Conservation (phyloP, 2,797 vertebrate species). For the Spea hammondii region DNA sequence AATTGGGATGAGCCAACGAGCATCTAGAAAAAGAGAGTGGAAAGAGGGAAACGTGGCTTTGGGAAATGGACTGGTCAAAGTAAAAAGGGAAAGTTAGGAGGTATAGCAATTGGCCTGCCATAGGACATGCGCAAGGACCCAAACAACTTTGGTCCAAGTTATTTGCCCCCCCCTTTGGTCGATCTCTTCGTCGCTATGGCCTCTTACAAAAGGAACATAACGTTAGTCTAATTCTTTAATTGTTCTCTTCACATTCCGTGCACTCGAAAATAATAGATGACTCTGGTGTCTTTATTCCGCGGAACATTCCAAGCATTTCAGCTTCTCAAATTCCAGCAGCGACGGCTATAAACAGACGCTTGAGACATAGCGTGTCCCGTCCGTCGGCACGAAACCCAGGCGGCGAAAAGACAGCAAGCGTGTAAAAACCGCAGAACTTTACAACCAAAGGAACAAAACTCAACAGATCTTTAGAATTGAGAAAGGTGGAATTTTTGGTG, state of each 20-base stretch:
- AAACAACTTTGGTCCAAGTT: too few relatives aligned
- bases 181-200: not conserved
- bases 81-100: too few relatives aligned
- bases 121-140: too few relatives aligned
- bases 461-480: too few relatives aligned
- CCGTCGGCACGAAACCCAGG: not conserved
- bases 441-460: slow-evolving; percentile 11
- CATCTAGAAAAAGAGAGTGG: too few relatives aligned
- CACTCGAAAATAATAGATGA: not conserved
- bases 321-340: slow-evolving; percentile 32
- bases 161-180: too few relatives aligned
- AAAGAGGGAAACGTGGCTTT: too few relatives aligned
- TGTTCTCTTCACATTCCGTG: slow-evolving; percentile 10
- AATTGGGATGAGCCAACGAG: too few relatives aligned
- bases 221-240: slow-evolving; percentile 1
- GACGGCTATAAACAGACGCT: slow-evolving; percentile 25
- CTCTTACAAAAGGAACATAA: not conserved
- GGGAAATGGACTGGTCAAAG: too few relatives aligned
- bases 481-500: not conserved
- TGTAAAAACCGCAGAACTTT: slow-evolving; percentile 20
- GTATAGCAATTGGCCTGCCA: too few relatives aligned
- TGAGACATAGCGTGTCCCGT: not conserved
- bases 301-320: slow-evolving; percentile 36
- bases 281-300: not conserved
- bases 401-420: slow-evolving; percentile 9